A percentile compares a stretch with the other conserved stretches of the same genome.
These are phyloP conservation scores for Pyralis farinalis DNA, from an alignment of 2,888 invertebrate genomes.

Conservation along the genomic window DNA sequence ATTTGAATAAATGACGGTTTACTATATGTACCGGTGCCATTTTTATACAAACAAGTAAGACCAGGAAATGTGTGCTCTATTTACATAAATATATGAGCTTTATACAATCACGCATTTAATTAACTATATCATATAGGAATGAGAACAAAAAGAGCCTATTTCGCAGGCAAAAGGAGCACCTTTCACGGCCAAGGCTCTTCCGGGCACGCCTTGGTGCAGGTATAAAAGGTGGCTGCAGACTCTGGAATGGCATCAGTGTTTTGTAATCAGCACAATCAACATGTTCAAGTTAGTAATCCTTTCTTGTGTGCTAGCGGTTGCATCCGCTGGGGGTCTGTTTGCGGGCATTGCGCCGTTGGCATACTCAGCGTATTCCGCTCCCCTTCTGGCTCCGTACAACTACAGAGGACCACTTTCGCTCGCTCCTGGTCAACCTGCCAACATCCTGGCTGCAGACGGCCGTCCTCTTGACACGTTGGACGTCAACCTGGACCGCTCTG, in stretches of 20 bases:
- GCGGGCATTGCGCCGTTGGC: conserved; percentile 19
- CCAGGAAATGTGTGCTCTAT: not conserved
- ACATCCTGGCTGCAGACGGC: conserved; percentile 61
- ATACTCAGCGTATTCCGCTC: conserved; percentile 29
- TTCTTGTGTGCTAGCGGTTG: conserved; percentile 81
- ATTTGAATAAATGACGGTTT: too few species aligned
- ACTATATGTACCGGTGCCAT: too few species aligned
- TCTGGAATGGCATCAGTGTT: conserved; percentile 51
- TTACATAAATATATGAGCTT: not conserved
- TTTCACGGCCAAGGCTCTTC: conserved; percentile 53
- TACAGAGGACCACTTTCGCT: conserved; percentile 66
- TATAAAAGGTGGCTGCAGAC: conserved; percentile 47
- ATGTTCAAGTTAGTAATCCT: conserved; percentile 82
- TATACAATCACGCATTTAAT: not conserved
- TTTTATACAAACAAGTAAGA: not conserved
- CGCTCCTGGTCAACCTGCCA: conserved; percentile 68
- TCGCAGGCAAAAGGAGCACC: conserved; percentile 50
- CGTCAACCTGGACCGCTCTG: conserved; percentile 67
- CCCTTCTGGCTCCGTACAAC: conserved; percentile 39
- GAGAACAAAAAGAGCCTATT: conserved; percentile 18
- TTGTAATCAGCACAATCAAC: conserved; percentile 65
- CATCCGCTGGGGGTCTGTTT: conserved; percentile 52
- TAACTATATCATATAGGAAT: not conserved
- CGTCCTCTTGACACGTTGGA: conserved; percentile 68
- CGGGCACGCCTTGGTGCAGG: conserved; percentile 42